Conservation (phyloP, 1,140 invertebrate genomes). For the Papilio polyxenes region DNA sequence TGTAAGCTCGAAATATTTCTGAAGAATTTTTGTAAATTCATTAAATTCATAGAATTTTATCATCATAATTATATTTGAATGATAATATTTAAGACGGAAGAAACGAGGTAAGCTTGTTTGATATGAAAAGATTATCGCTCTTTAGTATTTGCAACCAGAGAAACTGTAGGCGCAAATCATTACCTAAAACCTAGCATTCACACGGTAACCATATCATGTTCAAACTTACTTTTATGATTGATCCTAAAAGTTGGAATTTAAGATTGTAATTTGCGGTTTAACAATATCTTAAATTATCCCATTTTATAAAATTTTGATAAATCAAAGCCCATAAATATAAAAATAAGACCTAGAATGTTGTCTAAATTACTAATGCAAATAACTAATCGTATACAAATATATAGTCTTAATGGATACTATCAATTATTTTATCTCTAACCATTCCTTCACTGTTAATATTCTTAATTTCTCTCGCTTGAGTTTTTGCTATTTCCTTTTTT, state of each 20-base stretch:
- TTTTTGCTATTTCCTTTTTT: neutral
- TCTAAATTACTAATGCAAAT: neutral
- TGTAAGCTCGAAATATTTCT: slow-evolving; percentile 5
- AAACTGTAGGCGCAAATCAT: neutral
- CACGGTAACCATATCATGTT: neutral
- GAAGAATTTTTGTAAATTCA: neutral
- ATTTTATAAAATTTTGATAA: neutral
- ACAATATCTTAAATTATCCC: neutral
- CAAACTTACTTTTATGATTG: neutral
- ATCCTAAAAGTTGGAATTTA: neutral
- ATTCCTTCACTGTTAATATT: neutral
- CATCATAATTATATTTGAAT: neutral
- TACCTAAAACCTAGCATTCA: neutral
- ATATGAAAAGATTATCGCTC: neutral
- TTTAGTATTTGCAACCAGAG: neutral
- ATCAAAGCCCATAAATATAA: neutral
- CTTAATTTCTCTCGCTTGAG: neutral
- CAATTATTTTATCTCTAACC: neutral
- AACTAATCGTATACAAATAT: neutral
- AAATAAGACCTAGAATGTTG: neutral
- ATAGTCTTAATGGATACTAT: neutral
- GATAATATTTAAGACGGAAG: neutral
- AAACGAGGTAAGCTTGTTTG: slow-evolving; percentile 16
- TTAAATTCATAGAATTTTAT: slow-evolving; percentile 7
- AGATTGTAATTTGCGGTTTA: neutral